Conservation (phyloP, 2,113 vertebrate species). For the Trichechus manatus region DNA sequence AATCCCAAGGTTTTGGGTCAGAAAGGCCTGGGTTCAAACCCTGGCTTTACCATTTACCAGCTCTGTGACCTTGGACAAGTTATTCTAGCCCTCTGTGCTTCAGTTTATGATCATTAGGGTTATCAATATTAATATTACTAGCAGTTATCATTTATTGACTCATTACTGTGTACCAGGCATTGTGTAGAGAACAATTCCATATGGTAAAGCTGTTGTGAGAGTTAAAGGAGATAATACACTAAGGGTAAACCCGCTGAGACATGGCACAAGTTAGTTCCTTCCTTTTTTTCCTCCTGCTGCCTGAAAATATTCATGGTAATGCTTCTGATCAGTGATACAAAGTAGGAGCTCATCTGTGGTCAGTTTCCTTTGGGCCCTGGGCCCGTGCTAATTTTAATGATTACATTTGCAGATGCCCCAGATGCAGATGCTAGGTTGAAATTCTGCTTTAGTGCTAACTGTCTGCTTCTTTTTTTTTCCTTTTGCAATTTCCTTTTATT, state of each 20-base stretch:
- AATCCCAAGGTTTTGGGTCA: background rate
- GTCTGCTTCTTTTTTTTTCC: no score
- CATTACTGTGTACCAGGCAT: background rate
- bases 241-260: background rate
- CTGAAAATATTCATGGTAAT: background rate
- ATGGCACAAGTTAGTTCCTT: background rate
- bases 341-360: conserved; percentile 21
- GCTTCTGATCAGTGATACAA: background rate
- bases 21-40: background rate
- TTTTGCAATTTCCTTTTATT: no score
- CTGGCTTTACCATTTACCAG: background rate
- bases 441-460: background rate
- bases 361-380: conserved; percentile 26
- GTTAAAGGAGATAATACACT: background rate
- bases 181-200: background rate
- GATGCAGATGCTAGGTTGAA: background rate
- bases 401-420: conserved; percentile 24
- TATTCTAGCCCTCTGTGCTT: background rate
- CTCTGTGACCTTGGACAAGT: conserved; percentile 38
- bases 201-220: conserved; percentile 33
- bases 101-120: conserved; percentile 48
- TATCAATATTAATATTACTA: conserved; percentile 21
- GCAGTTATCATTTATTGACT: conserved; percentile 4
- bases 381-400: background rate
- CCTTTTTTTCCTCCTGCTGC: background rate